These are phyloP conservation scores for Eulemur albifrons DNA, from an alignment of 2,797 vertebrate species.

Conservation along the genomic window DNA sequence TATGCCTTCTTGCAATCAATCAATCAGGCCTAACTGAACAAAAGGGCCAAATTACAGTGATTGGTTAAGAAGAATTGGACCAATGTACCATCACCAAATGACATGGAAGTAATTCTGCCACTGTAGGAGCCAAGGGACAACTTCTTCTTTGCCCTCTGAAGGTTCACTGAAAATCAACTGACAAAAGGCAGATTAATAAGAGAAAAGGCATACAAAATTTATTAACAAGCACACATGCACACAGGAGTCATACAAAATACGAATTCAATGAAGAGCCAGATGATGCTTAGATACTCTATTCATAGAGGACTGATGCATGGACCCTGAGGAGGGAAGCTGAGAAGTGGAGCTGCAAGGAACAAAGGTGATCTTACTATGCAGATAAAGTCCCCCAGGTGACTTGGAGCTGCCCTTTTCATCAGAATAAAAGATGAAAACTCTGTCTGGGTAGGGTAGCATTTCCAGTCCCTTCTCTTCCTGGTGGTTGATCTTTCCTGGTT, in stretches of 20 bases:
- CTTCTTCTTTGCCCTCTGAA: not conserved
- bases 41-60: constrained; percentile 14
- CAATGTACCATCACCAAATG: not conserved
- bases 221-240: not conserved
- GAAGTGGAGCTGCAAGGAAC: not conserved
- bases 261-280: not conserved
- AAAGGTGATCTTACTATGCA: not conserved
- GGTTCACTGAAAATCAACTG: not conserved
- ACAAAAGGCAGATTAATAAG: not conserved
- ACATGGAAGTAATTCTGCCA: not conserved
- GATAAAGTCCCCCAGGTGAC: not conserved
- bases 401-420: not conserved
- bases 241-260: not conserved
- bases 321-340: not conserved
- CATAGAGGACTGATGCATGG: not conserved
- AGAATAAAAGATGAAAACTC: not conserved
- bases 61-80: not conserved
- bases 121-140: not conserved
- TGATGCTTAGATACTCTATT: not conserved
- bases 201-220: not conserved
- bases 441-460: not conserved
- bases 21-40: constrained; percentile 43
- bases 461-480: not conserved
- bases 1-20: not conserved
- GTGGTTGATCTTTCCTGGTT: not conserved